A percentile compares a stretch with the other conserved stretches of the same genome.
These are phyloP conservation scores for Hephaestus fuliginosus DNA, from an alignment of 2,797 vertebrate species.

Conservation along the genomic window DNA sequence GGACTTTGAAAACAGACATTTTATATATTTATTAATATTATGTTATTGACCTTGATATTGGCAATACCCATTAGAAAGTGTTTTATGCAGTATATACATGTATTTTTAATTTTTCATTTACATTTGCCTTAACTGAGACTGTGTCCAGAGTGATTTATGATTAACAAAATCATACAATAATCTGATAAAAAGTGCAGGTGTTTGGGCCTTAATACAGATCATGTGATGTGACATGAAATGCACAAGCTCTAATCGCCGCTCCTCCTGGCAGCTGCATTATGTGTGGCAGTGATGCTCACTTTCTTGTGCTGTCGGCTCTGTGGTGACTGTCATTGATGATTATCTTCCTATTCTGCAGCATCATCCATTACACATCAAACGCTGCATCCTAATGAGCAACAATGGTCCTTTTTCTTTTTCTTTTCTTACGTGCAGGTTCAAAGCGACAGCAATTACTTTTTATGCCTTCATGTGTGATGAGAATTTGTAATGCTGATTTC, in stretches of 20 bases:
- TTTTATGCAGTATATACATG: background rate
- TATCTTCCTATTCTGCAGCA: slow-evolving; percentile 34
- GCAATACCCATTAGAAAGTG: background rate
- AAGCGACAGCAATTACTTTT: slow-evolving; percentile 27
- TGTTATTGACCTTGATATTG: background rate
- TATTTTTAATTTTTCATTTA: background rate
- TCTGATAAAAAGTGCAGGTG: background rate
- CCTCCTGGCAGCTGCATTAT: slow-evolving; percentile 46
- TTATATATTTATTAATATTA: background rate
- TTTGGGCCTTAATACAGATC: background rate
- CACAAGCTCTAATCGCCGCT: slow-evolving; percentile 11
- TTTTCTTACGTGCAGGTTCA: slow-evolving; percentile 8
- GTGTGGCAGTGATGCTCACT: slow-evolving; percentile 40
- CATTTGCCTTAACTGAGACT: background rate
- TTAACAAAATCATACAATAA: slow-evolving; percentile 11
- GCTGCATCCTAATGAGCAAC: slow-evolving; percentile 39
- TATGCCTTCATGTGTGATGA: slow-evolving; percentile 1
- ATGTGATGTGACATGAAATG: slow-evolving; percentile 5
- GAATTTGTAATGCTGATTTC: slow-evolving; percentile 12
- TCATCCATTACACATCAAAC: slow-evolving; percentile 43
- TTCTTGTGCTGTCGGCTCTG: slow-evolving; percentile 29
- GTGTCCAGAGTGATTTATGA: background rate
- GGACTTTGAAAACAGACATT: background rate
- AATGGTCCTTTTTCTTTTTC: slow-evolving; percentile 11
- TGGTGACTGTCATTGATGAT: slow-evolving; percentile 28